Evolutionary conservation across 2,888 invertebrate genomes (phyloP).

Genomic region (Phortica okadai): DNA sequence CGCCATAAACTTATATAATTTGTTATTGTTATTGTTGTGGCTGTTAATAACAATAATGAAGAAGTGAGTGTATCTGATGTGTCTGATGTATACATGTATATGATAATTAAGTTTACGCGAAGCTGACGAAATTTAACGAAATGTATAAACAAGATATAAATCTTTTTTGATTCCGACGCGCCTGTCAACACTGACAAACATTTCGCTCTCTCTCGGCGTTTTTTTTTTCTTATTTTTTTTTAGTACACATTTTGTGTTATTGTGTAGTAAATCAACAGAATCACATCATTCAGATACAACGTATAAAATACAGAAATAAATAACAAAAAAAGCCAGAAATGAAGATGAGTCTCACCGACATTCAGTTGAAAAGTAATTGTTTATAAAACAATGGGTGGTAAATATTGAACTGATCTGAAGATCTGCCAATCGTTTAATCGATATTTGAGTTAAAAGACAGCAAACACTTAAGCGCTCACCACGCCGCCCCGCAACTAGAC

Average conservation of each 20-base stretch:
- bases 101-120: constrained; percentile 18
- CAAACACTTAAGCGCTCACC: no score
- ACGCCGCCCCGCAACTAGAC: no score
- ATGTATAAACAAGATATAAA: constrained; percentile 53
- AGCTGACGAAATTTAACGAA: constrained; percentile 28
- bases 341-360: constrained; percentile 45
- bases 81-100: neutral
- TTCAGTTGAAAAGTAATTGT: constrained; percentile 64
- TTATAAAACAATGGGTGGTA: constrained; percentile 73
- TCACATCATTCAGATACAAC: constrained; percentile 47
- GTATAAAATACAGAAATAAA: neutral
- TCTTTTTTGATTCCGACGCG: constrained; percentile 69
- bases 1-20: neutral
- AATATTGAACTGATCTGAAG: constrained; percentile 34
- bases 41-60: neutral
- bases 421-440: constrained; percentile 29
- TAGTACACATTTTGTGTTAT: constrained; percentile 6
- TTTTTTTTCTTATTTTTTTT: constrained; percentile 2
- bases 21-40: neutral
- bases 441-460: constrained; percentile 51
- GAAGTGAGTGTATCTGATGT: neutral
- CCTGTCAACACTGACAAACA: constrained; percentile 67
- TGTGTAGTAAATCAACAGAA: constrained; percentile 66
- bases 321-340: constrained; percentile 14
- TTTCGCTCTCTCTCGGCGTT: neutral